Conservation (phyloP, 2,797 vertebrate species). For the Sebastes itinus region DNA sequence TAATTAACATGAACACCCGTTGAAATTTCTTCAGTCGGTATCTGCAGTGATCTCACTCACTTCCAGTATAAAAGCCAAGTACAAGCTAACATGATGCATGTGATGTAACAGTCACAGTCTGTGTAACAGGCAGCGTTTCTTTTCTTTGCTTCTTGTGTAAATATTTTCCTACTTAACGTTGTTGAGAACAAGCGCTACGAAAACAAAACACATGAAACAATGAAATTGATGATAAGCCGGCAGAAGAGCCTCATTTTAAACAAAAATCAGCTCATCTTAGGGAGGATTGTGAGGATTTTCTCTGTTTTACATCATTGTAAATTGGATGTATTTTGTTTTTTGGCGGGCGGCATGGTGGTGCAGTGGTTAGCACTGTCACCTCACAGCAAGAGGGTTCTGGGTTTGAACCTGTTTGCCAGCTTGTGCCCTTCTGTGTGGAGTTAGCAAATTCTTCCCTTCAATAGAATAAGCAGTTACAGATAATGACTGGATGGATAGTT, state of each 20-base stretch:
- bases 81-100: neutral
- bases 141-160: neutral
- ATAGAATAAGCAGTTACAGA: too few relatives aligned
- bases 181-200: neutral
- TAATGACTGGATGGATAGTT: neutral
- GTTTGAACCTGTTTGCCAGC: too few relatives aligned
- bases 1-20: neutral
- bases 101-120: neutral
- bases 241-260: neutral
- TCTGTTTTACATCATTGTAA: too few relatives aligned
- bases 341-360: rapidly evolving
- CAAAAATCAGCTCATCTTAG: neutral
- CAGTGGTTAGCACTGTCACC: too few relatives aligned
- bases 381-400: neutral
- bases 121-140: neutral
- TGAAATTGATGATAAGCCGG: neutral
- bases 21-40: neutral
- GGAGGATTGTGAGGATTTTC: neutral
- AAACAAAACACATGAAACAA: neutral
- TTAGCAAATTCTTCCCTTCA: too few relatives aligned
- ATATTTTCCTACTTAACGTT: neutral
- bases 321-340: too few relatives aligned
- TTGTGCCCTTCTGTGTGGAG: too few relatives aligned
- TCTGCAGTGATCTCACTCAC: slow-evolving; percentile 13
- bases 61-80: neutral